These are phyloP conservation scores for Bhutanitis thaidina DNA, from an alignment of 2,888 invertebrate genomes.

Conservation along the genomic window DNA sequence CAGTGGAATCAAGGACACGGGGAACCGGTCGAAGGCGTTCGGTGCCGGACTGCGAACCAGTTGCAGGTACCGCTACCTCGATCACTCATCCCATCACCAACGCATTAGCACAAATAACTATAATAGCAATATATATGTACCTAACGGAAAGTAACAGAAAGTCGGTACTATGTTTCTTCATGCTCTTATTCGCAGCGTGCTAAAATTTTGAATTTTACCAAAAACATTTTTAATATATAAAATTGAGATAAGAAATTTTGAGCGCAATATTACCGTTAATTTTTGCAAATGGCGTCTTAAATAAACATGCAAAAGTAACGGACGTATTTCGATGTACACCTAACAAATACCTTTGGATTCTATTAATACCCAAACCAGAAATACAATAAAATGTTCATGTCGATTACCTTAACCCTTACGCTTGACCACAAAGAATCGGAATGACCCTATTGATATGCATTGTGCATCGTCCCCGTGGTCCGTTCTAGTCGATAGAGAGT, in stretches of 20 bases:
- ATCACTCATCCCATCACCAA: constrained; percentile 42
- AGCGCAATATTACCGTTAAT: too few relatives aligned
- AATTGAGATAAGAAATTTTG: too few relatives aligned
- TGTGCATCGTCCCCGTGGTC: constrained; percentile 37
- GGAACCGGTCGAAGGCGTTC: constrained; percentile 37
- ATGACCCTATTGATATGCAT: constrained; percentile 56
- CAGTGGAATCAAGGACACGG: constrained; percentile 27
- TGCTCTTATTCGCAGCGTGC: too few relatives aligned
- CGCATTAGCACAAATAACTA: constrained; percentile 33
- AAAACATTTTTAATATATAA: too few relatives aligned
- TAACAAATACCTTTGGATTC: not conserved
- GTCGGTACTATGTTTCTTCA: too few relatives aligned
- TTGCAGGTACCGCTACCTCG: constrained; percentile 51
- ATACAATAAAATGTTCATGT: constrained; percentile 14
- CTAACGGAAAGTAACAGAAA: too few relatives aligned
- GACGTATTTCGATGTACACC: not conserved
- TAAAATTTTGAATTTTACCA: too few relatives aligned
- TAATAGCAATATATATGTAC: too few relatives aligned
- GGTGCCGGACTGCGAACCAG: constrained; percentile 25
- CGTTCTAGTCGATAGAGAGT: constrained; percentile 53
- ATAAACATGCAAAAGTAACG: constrained; percentile 2
- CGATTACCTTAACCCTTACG: constrained; percentile 16
- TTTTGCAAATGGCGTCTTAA: not conserved
- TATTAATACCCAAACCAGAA: constrained; percentile 1
- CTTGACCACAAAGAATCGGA: constrained; percentile 19